phyloP scores from a whole-genome alignment of 2,113 vertebrate genomes.

The Apaloderma vittatum region DNA sequence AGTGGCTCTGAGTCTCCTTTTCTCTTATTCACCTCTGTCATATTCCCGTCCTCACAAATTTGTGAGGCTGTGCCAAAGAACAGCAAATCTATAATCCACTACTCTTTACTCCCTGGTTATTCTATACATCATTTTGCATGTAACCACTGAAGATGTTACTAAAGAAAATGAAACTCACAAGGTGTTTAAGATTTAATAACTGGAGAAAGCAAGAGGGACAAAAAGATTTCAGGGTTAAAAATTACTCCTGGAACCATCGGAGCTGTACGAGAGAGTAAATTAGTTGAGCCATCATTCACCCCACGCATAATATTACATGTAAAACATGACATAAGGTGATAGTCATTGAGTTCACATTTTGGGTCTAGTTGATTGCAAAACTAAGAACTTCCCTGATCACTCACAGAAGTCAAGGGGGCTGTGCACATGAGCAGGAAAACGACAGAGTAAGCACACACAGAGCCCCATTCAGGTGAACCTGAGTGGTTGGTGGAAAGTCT shows the following conservation, averaged over 20 bases:
- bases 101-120: background rate
- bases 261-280: background rate
- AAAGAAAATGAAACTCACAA: background rate
- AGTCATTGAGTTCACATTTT: background rate
- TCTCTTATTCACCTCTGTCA: background rate
- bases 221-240: background rate
- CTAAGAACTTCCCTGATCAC: background rate
- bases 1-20: background rate
- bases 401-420: background rate
- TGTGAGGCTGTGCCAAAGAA: background rate
- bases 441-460: background rate
- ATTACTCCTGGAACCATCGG: background rate
- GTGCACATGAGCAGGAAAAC: rapidly evolving
- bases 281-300: background rate
- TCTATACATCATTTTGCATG: background rate
- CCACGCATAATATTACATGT: background rate
- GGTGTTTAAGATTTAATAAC: background rate
- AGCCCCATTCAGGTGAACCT: conserved; percentile 58
- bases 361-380: background rate
- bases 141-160: background rate
- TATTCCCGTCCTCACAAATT: background rate
- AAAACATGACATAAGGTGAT: background rate
- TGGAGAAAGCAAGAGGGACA: background rate
- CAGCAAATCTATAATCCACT: background rate
- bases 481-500: background rate